phyloP scores from a whole-genome alignment of 1,140 invertebrate genomes.

The Heterodera schachtii region DNA sequence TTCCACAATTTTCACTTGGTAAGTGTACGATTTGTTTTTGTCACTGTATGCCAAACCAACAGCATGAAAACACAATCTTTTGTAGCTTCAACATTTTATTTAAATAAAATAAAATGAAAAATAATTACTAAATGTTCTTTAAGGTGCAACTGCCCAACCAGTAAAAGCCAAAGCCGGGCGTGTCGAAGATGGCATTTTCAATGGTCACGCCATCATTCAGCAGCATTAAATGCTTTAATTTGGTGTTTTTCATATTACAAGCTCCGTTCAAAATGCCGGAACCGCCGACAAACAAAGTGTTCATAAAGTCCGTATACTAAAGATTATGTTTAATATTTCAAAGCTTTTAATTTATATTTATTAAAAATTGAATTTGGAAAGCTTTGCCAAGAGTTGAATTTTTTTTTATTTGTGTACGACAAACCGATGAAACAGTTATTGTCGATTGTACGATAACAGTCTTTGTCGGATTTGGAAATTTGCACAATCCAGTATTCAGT shows the following conservation, averaged over 20 bases:
- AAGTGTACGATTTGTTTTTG: background rate
- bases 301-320: background rate
- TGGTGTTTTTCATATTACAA: background rate
- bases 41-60: background rate
- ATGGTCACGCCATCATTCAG: background rate
- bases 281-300: background rate
- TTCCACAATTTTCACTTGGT: background rate
- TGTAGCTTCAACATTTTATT: background rate
- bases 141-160: background rate
- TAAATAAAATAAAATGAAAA: background rate
- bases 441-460: no score
- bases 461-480: no score
- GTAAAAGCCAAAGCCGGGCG: background rate
- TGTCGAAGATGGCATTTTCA: background rate
- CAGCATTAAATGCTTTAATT: background rate
- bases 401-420: no score
- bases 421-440: no score
- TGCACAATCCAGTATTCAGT: no score
- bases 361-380: no score
- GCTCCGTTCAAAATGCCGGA: background rate
- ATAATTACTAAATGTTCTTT: background rate
- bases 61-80: background rate
- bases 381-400: no score
- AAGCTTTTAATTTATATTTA: no score
- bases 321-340: no score